A percentile compares a stretch with the other conserved stretches of the same genome.
These are phyloP conservation scores for Eira barbara DNA, from an alignment of 2,113 vertebrate genomes.

Conservation along the genomic window DNA sequence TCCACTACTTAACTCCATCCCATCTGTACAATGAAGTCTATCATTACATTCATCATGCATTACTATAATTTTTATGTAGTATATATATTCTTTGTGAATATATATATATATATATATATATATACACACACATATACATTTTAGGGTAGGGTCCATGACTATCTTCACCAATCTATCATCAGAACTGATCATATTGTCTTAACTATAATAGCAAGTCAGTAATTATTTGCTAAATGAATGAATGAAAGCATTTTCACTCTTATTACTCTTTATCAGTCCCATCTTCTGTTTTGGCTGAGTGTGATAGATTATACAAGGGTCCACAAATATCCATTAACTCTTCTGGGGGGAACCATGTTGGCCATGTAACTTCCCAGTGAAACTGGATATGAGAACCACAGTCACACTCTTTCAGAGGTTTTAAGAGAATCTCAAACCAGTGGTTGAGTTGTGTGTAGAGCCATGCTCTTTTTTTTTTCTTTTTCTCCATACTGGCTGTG, in stretches of 20 bases:
- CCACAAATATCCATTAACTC: background rate
- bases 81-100: background rate
- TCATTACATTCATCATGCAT: background rate
- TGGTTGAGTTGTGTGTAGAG: background rate
- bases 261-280: background rate
- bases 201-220: background rate
- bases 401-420: background rate
- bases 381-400: background rate
- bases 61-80: background rate
- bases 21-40: background rate
- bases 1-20: background rate
- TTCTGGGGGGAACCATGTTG: background rate
- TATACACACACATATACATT: too few relatives aligned
- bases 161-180: background rate
- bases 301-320: too few relatives aligned
- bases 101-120: too few relatives aligned
- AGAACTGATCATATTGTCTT: background rate
- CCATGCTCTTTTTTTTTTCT: background rate
- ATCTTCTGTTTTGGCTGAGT: background rate
- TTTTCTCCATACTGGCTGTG: background rate
- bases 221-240: background rate
- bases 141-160: accelerated
- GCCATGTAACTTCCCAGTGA: background rate
- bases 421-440: background rate
- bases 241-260: background rate